Conservation (phyloP, 2,113 vertebrate species). For the Thalassoma bifasciatum region DNA sequence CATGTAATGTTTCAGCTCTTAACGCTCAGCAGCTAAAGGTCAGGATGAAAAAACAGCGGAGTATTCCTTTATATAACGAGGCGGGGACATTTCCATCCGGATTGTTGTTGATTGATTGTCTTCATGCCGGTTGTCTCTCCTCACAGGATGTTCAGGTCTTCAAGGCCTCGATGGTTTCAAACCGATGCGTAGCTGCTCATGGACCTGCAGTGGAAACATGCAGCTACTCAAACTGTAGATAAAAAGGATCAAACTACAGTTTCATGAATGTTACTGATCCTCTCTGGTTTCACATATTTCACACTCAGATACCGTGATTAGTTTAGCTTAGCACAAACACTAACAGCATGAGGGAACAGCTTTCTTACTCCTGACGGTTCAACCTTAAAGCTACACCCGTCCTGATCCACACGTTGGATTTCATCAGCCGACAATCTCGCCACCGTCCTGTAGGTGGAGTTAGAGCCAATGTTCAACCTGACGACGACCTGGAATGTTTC, state of each 20-base stretch:
- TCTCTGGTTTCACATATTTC: background rate
- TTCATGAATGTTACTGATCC: background rate
- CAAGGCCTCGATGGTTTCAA: conserved; percentile 8
- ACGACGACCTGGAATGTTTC: background rate
- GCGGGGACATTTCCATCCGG: background rate
- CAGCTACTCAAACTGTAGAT: background rate
- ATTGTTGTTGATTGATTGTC: background rate
- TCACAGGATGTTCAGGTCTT: conserved; percentile 11
- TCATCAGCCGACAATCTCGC: background rate
- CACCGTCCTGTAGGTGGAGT: background rate
- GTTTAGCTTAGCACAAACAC: conserved; percentile 8
- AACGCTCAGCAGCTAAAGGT: too few relatives aligned
- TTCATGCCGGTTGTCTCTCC: background rate
- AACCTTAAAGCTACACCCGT: background rate
- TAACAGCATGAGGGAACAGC: background rate
- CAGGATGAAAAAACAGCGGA: background rate
- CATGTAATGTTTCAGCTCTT: too few relatives aligned
- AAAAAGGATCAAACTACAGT: background rate
- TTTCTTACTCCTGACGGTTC: background rate
- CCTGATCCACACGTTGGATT: background rate
- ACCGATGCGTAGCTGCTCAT: background rate
- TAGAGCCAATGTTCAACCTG: background rate
- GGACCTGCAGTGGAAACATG: background rate
- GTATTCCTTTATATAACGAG: conserved; percentile 29
- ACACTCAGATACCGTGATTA: background rate